These are phyloP conservation scores for Mormyrus iriodes DNA, from an alignment of 2,113 vertebrate genomes.

Conservation along the genomic window DNA sequence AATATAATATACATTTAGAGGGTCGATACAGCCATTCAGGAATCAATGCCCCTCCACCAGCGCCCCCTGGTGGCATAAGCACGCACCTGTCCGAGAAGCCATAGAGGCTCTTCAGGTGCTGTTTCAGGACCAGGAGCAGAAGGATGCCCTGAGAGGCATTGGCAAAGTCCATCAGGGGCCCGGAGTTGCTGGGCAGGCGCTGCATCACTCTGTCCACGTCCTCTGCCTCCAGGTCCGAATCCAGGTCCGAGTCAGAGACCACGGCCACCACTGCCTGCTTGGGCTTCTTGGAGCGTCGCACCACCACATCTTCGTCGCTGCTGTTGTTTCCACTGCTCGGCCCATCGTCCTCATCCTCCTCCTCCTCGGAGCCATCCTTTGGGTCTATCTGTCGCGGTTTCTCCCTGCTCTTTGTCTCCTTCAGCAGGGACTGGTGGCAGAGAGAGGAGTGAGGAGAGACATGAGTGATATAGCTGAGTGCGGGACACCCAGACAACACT, in stretches of 20 bases:
- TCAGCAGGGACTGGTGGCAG: conserved; percentile 71
- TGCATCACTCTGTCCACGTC: conserved; percentile 87
- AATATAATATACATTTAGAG: neutral
- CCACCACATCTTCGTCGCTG: conserved; percentile 68
- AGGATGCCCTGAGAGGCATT: conserved; percentile 97
- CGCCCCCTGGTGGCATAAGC: neutral
- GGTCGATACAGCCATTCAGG: neutral
- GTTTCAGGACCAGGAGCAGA: conserved; percentile 90
- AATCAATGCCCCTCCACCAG: neutral
- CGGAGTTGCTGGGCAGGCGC: conserved; percentile 82
- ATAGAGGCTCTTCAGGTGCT: conserved; percentile 96
- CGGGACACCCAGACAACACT: conserved; percentile 67
- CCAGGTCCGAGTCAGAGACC: conserved; percentile 73
- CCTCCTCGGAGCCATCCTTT: conserved; percentile 62
- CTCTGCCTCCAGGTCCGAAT: conserved; percentile 68
- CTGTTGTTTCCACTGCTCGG: conserved; percentile 52
- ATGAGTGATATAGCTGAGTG: conserved; percentile 67
- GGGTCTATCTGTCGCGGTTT: conserved; percentile 49
- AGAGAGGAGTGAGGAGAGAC: neutral
- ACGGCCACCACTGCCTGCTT: conserved; percentile 67
- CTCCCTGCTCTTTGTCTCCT: conserved; percentile 62
- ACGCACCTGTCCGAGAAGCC: conserved; percentile 93
- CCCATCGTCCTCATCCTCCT: conserved; percentile 58
- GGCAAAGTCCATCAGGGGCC: conserved; percentile 87
- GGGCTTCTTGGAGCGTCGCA: conserved; percentile 66